Conservation (phyloP, 2,888 invertebrate genomes). For the Lasioglossum leucozonium region DNA sequence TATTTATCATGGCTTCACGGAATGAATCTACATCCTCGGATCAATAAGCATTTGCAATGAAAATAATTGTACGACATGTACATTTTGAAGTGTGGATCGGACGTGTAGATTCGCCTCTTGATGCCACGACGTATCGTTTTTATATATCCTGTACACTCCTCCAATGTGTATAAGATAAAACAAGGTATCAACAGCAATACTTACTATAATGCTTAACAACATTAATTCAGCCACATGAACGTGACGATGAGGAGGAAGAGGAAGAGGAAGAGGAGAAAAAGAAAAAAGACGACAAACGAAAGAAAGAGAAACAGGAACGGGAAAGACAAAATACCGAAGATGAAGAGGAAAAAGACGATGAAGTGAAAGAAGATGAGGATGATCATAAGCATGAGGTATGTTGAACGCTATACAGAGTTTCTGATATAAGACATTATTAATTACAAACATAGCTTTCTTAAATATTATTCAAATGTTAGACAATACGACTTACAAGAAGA, state of each 20-base stretch:
- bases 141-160: constrained; percentile 17
- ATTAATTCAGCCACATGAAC: constrained; percentile 73
- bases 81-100: background rate
- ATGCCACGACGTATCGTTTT: background rate
- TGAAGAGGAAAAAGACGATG: constrained; percentile 84
- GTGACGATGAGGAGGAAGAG: constrained; percentile 80
- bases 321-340: constrained; percentile 87
- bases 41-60: background rate
- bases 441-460: background rate
- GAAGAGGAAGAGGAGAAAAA: constrained; percentile 81
- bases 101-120: background rate
- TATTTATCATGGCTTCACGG: background rate
- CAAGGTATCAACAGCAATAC: constrained; percentile 34
- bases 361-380: constrained; percentile 76
- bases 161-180: constrained; percentile 1
- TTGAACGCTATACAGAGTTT: background rate
- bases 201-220: constrained; percentile 57
- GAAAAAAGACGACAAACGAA: constrained; percentile 81
- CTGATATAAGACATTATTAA: background rate
- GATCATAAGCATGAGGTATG: constrained; percentile 76
- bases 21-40: background rate
- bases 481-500: background rate
- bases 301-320: constrained; percentile 84
- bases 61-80: background rate
- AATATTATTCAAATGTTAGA: background rate